Evolutionary conservation across 1,140 invertebrate species (phyloP), one percentile per base, ranked within the genome.

Genomic region (Mya arenaria): DNA sequence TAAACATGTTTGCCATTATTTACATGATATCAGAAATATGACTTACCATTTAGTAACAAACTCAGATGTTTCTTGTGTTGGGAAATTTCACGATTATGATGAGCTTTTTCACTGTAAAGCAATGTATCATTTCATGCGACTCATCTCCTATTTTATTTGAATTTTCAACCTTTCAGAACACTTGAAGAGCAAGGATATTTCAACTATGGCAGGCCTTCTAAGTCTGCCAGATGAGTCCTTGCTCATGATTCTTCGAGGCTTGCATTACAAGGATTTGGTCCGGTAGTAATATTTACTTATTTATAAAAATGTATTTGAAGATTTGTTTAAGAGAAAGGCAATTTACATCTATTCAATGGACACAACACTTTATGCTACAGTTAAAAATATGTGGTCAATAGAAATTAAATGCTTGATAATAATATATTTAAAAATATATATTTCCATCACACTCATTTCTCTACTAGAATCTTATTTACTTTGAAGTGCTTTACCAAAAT

Each of bases 141-240:
- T n/a, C n/a, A n/a, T n/a, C n/a, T n/a, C n/a, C n/a, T n/a, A n/a
- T n/a, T n/a, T n/a, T n/a, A n/a, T n/a, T n/a, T n/a, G n/a, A n/a
- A n/a, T n/a, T n/a, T n/a, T n/a, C n/a, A n/a, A n/a, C n/a, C n/a
- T n/a, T n/a, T n/a, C n/a, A n/a, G n/a, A n/a, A n/a, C n/a, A n/a
- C n/a, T n/a, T n/a, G n/a, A n/a, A n/a, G n/a, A n/a, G n/a, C n/a
- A n/a, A n/a, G n/a, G n/a, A n/a, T n/a, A n/a, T n/a, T n/a, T n/a
- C n/a, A n/a, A n/a, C n/a, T n/a, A n/a, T 3, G 48, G 17, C 48
- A 4, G 19, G 32, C 15, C 25, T 52, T 72, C 25, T 73, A n/a
- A 30, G 30, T 6, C 37, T 82, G 28, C 71, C 68, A 25, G 71
- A 82, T 73, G 68, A 82, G 28, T 82, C 58, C 10, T 28, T 82